phyloP scores from a whole-genome alignment of 2,113 vertebrate genomes.

The Hippocampus zosterae region DNA sequence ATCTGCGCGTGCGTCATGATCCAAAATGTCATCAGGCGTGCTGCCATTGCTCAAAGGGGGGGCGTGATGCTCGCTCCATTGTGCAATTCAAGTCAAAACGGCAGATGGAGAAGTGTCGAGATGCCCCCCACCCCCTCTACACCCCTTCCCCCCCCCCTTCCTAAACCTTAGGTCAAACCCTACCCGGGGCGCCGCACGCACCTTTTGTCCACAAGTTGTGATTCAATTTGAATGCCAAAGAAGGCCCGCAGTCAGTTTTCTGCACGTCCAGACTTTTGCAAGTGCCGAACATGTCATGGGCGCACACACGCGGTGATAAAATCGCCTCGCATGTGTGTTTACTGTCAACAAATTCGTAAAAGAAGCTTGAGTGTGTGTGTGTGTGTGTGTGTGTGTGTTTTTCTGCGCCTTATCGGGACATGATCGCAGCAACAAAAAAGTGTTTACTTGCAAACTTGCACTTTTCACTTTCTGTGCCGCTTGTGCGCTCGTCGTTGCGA shows the following conservation, averaged over 20 bases:
- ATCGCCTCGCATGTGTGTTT: conserved; percentile 9
- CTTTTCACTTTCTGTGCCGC: not conserved
- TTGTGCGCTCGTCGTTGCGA: not conserved
- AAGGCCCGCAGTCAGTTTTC: conserved; percentile 10
- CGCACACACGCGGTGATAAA: conserved; percentile 3
- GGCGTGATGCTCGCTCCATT: conserved; percentile 52
- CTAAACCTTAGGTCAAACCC: conserved; percentile 44
- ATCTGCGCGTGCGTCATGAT: not conserved
- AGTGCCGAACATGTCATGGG: conserved; percentile 1
- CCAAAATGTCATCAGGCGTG: not conserved
- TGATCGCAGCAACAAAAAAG: conserved; percentile 2
- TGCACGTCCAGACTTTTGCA: conserved; percentile 20
- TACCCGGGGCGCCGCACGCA: conserved; percentile 35
- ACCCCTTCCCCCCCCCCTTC: conserved; percentile 18
- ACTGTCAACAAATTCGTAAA: conserved; percentile 22
- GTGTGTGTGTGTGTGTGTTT: no score
- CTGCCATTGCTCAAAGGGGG: not conserved
- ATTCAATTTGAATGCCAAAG: conserved; percentile 50
- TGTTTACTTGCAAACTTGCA: conserved; percentile 9
- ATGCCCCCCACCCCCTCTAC: conserved; percentile 24
- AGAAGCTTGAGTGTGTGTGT: conserved; percentile 23
- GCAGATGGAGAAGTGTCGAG: conserved; percentile 73
- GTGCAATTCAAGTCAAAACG: conserved; percentile 53
- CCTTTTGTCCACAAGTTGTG: conserved; percentile 55
- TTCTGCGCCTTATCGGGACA: conserved; percentile 12